Evolutionary conservation across 2,888 invertebrate species (phyloP).

Genomic region (Caenorhabditis sp.): DNA sequence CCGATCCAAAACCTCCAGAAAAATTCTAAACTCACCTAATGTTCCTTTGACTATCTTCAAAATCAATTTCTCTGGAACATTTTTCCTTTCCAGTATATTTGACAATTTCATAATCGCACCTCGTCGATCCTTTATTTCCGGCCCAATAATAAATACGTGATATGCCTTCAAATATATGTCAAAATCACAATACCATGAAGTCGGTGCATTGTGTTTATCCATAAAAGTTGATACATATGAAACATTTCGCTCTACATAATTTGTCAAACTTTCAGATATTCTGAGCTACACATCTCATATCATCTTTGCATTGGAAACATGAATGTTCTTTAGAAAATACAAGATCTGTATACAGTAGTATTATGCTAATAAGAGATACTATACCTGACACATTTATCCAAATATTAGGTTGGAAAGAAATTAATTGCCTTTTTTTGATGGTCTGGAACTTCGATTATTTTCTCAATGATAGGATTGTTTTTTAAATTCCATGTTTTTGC

Average conservation of each 20-base stretch:
- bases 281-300: conserved; percentile 10
- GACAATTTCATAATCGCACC: conserved; percentile 8
- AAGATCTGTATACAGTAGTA: too few species aligned
- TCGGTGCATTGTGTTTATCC: background rate
- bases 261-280: conserved; percentile 5
- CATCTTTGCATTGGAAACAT: conserved; percentile 11
- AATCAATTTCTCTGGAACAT: conserved; percentile 3
- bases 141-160: conserved; percentile 17
- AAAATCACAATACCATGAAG: conserved; percentile 10
- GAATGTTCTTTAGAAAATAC: conserved; percentile 9
- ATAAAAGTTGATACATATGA: too few species aligned
- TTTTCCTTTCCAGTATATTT: conserved; percentile 12
- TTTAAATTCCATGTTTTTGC: too few species aligned
- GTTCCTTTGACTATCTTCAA: background rate
- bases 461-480: too few species aligned
- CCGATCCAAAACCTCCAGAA: too few species aligned
- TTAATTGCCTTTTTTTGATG: too few species aligned
- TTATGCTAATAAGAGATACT: too few species aligned
- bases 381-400: too few species aligned
- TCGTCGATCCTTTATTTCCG: conserved; percentile 6
- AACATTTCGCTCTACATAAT: too few species aligned
- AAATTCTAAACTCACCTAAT: conserved; percentile 4
- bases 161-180: conserved; percentile 6
- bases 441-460: too few species aligned
- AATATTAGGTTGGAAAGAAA: too few species aligned